Conservation (phyloP, 2,797 vertebrate species). For the Scomberomorus guttatus region DNA sequence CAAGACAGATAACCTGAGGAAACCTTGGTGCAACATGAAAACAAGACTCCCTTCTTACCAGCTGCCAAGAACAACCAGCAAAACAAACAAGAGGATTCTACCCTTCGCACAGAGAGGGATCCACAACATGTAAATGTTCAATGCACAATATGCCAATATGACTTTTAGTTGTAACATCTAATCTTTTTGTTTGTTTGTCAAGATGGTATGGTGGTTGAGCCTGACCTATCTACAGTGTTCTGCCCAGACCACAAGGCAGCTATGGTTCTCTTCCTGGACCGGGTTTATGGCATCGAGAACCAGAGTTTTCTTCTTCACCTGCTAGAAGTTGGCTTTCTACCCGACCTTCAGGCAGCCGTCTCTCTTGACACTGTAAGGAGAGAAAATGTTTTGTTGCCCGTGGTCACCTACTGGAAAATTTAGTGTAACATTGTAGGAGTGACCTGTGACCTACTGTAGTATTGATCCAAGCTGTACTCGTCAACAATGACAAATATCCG, state of each 20-base stretch:
- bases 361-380: slow-evolving; percentile 91
- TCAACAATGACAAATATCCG: slow-evolving; percentile 6
- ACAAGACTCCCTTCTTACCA: not conserved
- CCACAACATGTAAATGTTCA: not conserved
- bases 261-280: slow-evolving; percentile 97
- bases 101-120: not conserved
- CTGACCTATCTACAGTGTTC: slow-evolving; percentile 93
- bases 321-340: slow-evolving; percentile 93
- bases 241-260: slow-evolving; percentile 98
- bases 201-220: slow-evolving; percentile 93
- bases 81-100: too few relatives aligned
- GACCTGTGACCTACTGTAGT: slow-evolving; percentile 11
- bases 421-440: not conserved
- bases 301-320: slow-evolving; percentile 93
- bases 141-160: not conserved
- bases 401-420: slow-evolving; percentile 1
- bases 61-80: not conserved
- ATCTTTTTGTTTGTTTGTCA: slow-evolving; percentile 33
- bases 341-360: slow-evolving; percentile 94
- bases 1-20: not conserved
- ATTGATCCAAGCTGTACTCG: slow-evolving; percentile 14
- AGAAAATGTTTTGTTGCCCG: slow-evolving; percentile 18
- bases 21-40: not conserved
- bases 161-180: not conserved
- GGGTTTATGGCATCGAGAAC: slow-evolving; percentile 94